These are phyloP conservation scores for Salminus brasiliensis DNA, from an alignment of 2,113 vertebrate species.

Conservation along the genomic window DNA sequence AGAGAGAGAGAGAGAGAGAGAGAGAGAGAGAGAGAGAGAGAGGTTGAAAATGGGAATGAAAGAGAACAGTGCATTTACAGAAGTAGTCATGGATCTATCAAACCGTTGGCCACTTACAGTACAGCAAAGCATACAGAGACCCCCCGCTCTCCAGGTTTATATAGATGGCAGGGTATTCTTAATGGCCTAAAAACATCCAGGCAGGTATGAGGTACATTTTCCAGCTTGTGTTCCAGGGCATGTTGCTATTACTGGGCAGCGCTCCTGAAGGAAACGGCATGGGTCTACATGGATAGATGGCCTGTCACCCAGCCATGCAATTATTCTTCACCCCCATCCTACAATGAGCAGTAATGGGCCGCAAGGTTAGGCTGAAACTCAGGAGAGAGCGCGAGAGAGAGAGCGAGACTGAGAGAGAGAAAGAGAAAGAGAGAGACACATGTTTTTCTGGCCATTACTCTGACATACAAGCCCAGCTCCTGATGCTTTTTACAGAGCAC, in stretches of 20 bases:
- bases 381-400: conserved; percentile 34
- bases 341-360: conserved; percentile 56
- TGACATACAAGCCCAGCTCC: conserved; percentile 37
- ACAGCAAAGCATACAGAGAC: conserved; percentile 21
- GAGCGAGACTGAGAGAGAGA: conserved; percentile 21
- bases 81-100: conserved; percentile 48
- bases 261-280: conserved; percentile 50
- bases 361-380: conserved; percentile 44
- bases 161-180: conserved; percentile 48
- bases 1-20: background rate
- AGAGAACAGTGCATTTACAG: conserved; percentile 30
- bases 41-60: conserved; percentile 25
- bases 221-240: conserved; percentile 57
- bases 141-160: conserved; percentile 28
- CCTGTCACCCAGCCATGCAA: conserved; percentile 53
- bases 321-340: conserved; percentile 59
- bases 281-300: conserved; percentile 52
- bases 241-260: conserved; percentile 54
- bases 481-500: conserved; percentile 45
- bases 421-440: conserved; percentile 20
- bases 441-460: conserved; percentile 39
- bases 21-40: conserved; percentile 9
- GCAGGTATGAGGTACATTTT: conserved; percentile 52
- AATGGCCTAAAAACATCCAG: conserved; percentile 51
- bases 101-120: conserved; percentile 28